A percentile compares a stretch with the other conserved stretches of the same genome.
Evolutionary conservation across 2,797 vertebrate genomes (phyloP).

Genomic region (Myotis planiceps): DNA sequence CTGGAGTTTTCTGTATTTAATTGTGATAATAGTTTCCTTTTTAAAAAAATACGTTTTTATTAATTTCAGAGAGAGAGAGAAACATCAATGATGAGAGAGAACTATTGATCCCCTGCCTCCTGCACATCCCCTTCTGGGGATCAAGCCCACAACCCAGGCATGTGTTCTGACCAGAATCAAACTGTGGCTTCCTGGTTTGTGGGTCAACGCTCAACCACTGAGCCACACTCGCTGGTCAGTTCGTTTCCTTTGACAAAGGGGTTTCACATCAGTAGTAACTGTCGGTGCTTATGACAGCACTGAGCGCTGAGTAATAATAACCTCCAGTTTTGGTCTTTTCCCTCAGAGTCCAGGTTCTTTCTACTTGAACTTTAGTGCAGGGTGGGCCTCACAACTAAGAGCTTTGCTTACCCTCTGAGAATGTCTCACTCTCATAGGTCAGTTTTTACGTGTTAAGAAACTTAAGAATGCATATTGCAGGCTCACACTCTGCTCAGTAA

Average conservation of each 20-base stretch:
- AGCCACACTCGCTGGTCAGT: too few relatives aligned
- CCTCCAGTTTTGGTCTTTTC: background rate
- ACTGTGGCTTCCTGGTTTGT: too few relatives aligned
- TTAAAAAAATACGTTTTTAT: too few relatives aligned
- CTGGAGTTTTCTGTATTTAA: accelerated
- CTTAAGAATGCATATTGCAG: background rate
- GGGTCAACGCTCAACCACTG: too few relatives aligned
- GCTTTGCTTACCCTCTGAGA: background rate
- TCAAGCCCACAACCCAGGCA: too few relatives aligned
- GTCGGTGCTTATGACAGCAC: accelerated
- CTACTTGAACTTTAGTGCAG: too few relatives aligned
- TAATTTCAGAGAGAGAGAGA: too few relatives aligned
- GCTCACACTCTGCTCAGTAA: background rate
- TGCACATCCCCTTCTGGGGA: too few relatives aligned
- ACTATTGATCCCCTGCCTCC: too few relatives aligned
- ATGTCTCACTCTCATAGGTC: background rate
- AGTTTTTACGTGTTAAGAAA: background rate
- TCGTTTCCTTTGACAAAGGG: background rate
- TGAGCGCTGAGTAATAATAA: accelerated
- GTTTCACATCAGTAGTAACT: accelerated
- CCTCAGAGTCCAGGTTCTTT: background rate
- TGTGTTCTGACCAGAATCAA: too few relatives aligned
- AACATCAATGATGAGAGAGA: too few relatives aligned
- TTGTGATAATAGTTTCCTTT: background rate
- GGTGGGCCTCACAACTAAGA: background rate